Evolutionary conservation across 2,113 vertebrate genomes (phyloP).

Genomic region (Xiphorhynchus elegans): DNA sequence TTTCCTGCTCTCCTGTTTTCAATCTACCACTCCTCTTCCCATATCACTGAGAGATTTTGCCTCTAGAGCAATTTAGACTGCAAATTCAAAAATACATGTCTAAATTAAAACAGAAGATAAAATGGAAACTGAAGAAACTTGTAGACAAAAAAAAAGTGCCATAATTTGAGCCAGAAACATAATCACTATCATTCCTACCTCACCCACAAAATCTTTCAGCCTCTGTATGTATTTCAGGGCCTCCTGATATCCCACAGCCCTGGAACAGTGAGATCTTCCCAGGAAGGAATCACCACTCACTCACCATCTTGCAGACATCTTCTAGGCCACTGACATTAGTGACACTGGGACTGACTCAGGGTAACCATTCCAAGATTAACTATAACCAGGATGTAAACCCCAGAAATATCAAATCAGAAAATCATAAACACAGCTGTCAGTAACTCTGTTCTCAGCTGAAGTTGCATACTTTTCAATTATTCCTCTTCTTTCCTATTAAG

Average conservation of each 20-base stretch:
- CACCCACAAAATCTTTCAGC: background rate
- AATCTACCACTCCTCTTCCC: background rate
- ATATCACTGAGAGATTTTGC: background rate
- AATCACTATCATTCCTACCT: background rate
- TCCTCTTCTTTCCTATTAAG: background rate
- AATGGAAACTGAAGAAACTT: background rate
- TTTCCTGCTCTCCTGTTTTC: background rate
- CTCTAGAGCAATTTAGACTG: background rate
- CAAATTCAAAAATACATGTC: background rate
- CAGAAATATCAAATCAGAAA: background rate
- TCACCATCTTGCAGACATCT: background rate
- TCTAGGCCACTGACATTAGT: background rate
- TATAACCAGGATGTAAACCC: background rate
- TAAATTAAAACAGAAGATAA: background rate
- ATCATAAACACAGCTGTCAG: background rate
- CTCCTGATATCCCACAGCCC: background rate
- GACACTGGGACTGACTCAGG: background rate
- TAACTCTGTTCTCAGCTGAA: background rate
- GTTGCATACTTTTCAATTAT: background rate
- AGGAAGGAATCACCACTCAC: background rate
- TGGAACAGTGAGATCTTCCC: background rate
- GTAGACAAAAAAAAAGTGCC: background rate
- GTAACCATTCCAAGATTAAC: background rate
- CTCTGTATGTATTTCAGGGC: fast-evolving
- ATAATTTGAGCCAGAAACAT: background rate